These are phyloP conservation scores for Oxygymnocypris stewartii DNA, from an alignment of 2,113 vertebrate genomes.

Conservation along the genomic window DNA sequence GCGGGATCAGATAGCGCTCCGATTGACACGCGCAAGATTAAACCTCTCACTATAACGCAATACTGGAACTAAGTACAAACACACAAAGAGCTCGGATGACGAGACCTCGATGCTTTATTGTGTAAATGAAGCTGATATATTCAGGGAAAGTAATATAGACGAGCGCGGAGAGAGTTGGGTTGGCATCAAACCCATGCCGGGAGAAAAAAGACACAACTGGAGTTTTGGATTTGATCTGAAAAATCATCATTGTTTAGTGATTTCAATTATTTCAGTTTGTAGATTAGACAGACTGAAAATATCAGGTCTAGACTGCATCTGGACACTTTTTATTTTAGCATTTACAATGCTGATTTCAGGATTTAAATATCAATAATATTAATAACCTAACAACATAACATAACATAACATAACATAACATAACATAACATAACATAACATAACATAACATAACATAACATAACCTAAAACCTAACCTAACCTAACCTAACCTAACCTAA, in stretches of 20 bases:
- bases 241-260: not conserved
- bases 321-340: not conserved
- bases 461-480: no score
- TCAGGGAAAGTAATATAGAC: not conserved
- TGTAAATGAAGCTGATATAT: not conserved
- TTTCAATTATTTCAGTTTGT: not conserved
- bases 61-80: conserved; percentile 3
- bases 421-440: no score
- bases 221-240: not conserved
- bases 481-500: no score
- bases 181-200: not conserved
- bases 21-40: conserved; percentile 33
- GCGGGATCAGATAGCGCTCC: conserved; percentile 22
- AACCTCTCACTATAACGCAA: conserved; percentile 30
- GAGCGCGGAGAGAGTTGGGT: not conserved
- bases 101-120: conserved; percentile 8
- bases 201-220: not conserved
- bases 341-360: no score
- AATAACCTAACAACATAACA: not conserved
- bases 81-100: conserved; percentile 36
- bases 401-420: no score
- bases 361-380: no score
- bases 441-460: no score
- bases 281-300: not conserved
- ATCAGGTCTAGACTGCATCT: not conserved